Evolutionary conservation across 2,888 invertebrate genomes (phyloP).

Genomic region (Platerodrilus igneus): DNA sequence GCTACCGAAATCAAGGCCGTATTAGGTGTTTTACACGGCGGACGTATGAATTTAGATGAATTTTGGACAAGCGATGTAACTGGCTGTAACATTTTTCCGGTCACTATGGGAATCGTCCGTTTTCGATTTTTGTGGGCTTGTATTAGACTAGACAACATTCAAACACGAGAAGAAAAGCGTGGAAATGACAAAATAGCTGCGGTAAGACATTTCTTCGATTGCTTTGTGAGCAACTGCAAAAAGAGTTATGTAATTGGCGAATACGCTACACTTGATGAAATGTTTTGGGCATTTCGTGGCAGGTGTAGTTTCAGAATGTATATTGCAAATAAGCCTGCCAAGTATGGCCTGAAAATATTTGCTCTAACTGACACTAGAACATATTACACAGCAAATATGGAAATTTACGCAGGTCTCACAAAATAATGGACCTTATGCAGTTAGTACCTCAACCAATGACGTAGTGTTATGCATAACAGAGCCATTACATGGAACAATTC

Average conservation of each 20-base stretch:
- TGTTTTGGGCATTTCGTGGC: constrained; percentile 18
- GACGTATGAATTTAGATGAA: constrained; percentile 13
- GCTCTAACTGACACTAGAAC: constrained; percentile 19
- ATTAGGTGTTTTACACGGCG: constrained; percentile 14
- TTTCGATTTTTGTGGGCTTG: constrained; percentile 12
- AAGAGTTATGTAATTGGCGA: constrained; percentile 10
- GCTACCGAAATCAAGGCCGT: constrained; percentile 19
- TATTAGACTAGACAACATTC: constrained; percentile 9
- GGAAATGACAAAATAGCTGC: constrained; percentile 23
- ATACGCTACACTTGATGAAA: constrained; percentile 19
- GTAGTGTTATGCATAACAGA: constrained; percentile 10
- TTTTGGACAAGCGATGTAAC: constrained; percentile 14
- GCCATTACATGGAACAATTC: constrained; percentile 8
- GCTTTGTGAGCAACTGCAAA: constrained; percentile 21
- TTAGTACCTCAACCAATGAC: constrained; percentile 3
- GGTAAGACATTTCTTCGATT: constrained; percentile 28
- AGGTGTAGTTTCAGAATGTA: constrained; percentile 18
- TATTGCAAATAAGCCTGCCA: constrained; percentile 16
- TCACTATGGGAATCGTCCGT: constrained; percentile 8
- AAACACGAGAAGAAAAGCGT: constrained; percentile 9
- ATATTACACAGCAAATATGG: constrained; percentile 17
- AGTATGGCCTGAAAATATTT: constrained; percentile 18
- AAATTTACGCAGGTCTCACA: constrained; percentile 18
- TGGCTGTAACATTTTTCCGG: constrained; percentile 7
- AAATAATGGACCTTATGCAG: constrained; percentile 17